Percentiles rank a stretch among this genome's conserved stretches.
Conservation (phyloP, 2,797 vertebrate species). For the Rhabdophis nuchalis region DNA sequence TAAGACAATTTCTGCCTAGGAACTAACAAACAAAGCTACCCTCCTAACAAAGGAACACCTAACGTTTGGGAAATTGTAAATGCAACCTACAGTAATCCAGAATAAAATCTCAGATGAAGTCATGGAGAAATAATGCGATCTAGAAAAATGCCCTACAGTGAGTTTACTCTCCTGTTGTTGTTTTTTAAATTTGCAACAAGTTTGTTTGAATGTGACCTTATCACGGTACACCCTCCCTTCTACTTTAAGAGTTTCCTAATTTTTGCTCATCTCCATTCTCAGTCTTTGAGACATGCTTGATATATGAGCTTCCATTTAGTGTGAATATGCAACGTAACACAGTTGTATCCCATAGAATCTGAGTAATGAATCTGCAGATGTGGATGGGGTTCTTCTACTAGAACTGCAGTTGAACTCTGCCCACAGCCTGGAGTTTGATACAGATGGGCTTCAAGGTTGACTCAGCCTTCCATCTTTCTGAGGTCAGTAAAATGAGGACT, state of each 20-base stretch:
- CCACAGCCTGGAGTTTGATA: neutral
- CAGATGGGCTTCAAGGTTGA: neutral
- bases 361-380: neutral
- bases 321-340: neutral
- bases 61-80: neutral
- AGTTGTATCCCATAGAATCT: neutral
- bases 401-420: neutral
- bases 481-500: neutral
- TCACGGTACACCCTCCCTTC: neutral
- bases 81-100: neutral
- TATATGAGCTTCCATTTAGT: neutral
- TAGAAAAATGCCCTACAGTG: neutral
- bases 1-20: neutral
- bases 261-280: neutral
- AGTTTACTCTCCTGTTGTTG: neutral
- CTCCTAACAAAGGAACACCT: neutral
- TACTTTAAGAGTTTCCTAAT: neutral
- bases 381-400: neutral
- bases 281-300: neutral
- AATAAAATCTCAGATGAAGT: neutral
- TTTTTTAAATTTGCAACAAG: neutral
- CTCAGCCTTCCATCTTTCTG: neutral
- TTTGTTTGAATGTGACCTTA: neutral
- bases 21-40: neutral
- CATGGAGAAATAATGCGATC: neutral